Evolutionary conservation across 2,888 invertebrate genomes (phyloP).

Genomic region (Drosophila monieri): DNA sequence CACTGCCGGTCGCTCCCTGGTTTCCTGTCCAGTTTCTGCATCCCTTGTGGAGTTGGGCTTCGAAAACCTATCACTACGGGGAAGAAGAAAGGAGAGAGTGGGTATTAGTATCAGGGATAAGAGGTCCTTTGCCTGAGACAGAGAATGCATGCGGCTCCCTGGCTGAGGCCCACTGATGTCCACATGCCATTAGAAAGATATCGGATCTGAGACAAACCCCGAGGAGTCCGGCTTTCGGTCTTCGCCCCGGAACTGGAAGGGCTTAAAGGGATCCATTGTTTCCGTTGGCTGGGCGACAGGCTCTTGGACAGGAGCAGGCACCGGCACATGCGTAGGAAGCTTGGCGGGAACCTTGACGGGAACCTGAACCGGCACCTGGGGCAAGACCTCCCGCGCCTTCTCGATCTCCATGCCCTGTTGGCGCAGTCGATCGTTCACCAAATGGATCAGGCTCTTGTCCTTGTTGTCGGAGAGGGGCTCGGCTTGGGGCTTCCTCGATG

Average conservation of each 20-base stretch:
- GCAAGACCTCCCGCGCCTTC: constrained; percentile 33
- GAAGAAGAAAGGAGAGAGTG: neutral
- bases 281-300: neutral
- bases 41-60: constrained; percentile 56
- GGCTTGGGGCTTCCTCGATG: neutral
- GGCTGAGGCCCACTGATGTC: constrained; percentile 42
- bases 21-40: constrained; percentile 7
- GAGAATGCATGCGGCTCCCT: constrained; percentile 41
- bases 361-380: neutral
- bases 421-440: constrained; percentile 58
- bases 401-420: constrained; percentile 67
- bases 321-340: neutral
- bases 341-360: neutral
- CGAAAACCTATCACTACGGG: neutral
- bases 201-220: constrained; percentile 50
- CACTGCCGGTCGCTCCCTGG: constrained; percentile 18
- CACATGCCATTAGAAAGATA: constrained; percentile 25
- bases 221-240: constrained; percentile 8
- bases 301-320: neutral
- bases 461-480: neutral
- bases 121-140: constrained; percentile 18
- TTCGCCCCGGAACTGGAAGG: constrained; percentile 58
- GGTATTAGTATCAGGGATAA: neutral
- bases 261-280: constrained; percentile 57
- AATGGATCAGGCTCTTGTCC: constrained; percentile 35